Evolutionary conservation across 2,888 invertebrate species (phyloP).

Genomic region (Lasioglossum lativentre): DNA sequence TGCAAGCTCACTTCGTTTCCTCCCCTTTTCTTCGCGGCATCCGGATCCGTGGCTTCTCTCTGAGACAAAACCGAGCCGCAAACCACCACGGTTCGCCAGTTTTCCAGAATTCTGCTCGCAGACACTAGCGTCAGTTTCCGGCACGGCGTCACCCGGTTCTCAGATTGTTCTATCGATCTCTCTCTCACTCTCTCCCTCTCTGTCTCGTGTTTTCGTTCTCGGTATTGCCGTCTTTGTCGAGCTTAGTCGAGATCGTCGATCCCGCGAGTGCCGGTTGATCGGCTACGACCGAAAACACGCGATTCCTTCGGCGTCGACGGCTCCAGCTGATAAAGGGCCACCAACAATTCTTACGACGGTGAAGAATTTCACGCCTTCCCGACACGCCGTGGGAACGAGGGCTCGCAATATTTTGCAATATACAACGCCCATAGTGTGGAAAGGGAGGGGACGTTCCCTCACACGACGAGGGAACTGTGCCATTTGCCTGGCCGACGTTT

Average conservation of each 20-base stretch:
- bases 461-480: background rate
- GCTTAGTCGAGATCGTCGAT: conserved; percentile 26
- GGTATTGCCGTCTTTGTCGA: background rate
- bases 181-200: background rate
- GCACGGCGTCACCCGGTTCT: conserved; percentile 50
- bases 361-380: conserved; percentile 14
- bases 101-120: conserved; percentile 63
- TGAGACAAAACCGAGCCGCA: conserved; percentile 67
- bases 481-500: conserved; percentile 4
- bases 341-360: conserved; percentile 9
- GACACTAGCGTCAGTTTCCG: conserved; percentile 61
- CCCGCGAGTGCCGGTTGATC: conserved; percentile 16
- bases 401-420: conserved; percentile 17
- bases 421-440: background rate
- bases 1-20: conserved; percentile 72
- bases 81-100: conserved; percentile 67
- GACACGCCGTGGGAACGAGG: background rate
- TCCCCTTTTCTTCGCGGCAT: conserved; percentile 73
- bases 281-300: conserved; percentile 47
- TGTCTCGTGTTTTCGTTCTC: background rate
- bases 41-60: conserved; percentile 61
- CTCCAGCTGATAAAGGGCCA: conserved; percentile 40
- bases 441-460: background rate
- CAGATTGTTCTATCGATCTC: conserved; percentile 45
- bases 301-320: conserved; percentile 38